Conservation (phyloP, 92 coral and sea anemone genomes). For the Umimayanthus chanpuru region DNA sequence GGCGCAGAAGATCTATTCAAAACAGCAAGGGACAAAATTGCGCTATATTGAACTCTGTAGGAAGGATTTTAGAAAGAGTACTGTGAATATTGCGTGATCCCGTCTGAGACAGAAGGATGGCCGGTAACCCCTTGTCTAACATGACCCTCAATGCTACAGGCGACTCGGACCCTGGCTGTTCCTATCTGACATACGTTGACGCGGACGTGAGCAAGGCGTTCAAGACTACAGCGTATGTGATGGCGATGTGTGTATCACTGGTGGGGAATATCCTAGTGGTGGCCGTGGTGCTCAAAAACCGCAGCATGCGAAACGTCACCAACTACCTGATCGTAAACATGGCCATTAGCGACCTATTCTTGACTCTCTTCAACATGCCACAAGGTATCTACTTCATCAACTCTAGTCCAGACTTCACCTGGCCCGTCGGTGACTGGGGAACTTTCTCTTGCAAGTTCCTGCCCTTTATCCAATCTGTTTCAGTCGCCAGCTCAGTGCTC, state of each 20-base stretch:
- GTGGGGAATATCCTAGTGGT: constrained; percentile 78
- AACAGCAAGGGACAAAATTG: not conserved
- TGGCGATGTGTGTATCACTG: constrained; percentile 61
- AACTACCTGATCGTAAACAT: constrained; percentile 84
- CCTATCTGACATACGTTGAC: not conserved
- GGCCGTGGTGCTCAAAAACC: constrained; percentile 66
- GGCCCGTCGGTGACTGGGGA: constrained; percentile 59
- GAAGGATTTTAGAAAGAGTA: too few relatives aligned
- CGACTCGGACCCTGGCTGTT: not conserved
- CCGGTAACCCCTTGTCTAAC: not conserved
- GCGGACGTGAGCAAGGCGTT: constrained; percentile 9
- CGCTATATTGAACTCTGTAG: too few relatives aligned
- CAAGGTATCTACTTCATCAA: constrained; percentile 45
- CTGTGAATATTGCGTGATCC: not conserved
- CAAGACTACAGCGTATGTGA: constrained; percentile 52
- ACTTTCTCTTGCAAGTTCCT: constrained; percentile 66
- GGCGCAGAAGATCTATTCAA: too few relatives aligned
- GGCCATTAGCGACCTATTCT: constrained; percentile 79
- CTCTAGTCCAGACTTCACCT: constrained; percentile 13
- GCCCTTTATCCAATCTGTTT: constrained; percentile 71
- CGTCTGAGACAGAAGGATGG: not conserved
- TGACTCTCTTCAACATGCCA: constrained; percentile 77
- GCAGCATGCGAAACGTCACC: constrained; percentile 83
- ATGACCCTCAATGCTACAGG: not conserved
- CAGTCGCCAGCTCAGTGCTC: constrained; percentile 81